These are phyloP conservation scores for Etia nguti DNA, from an alignment of 2,113 vertebrate species.

Conservation along the genomic window DNA sequence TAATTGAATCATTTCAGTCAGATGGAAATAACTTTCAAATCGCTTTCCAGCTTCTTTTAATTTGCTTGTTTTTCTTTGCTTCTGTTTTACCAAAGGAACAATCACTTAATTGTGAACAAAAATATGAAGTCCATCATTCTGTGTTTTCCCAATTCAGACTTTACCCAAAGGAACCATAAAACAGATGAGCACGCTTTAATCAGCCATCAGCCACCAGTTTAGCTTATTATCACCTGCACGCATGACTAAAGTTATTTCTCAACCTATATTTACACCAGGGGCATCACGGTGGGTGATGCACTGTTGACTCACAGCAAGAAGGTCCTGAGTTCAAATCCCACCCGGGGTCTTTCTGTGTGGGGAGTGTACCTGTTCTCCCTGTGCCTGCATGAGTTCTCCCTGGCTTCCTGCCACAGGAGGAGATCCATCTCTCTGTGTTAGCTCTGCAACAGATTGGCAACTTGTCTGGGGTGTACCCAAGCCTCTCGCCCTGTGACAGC, in stretches of 20 bases:
- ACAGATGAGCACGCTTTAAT: accelerated
- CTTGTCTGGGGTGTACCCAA: neutral
- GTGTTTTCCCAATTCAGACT: neutral
- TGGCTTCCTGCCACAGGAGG: no score
- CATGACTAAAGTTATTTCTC: neutral
- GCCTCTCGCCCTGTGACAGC: no score
- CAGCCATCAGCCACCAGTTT: neutral
- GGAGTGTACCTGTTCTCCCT: no score
- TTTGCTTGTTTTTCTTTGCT: neutral
- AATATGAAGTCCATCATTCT: neutral
- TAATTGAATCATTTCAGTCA: neutral
- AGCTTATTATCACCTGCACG: accelerated
- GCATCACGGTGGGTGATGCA: neutral
- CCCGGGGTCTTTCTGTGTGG: neutral
- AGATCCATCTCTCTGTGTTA: neutral
- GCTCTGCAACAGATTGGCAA: neutral
- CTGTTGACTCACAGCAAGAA: no score
- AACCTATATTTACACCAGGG: neutral
- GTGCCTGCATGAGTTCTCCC: no score
- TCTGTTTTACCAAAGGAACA: neutral
- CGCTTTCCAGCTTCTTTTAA: neutral
- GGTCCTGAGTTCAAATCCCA: no score
- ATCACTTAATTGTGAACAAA: neutral
- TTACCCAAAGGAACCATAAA: neutral
- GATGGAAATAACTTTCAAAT: neutral